Percentiles rank a stretch among this genome's conserved stretches.
These are phyloP conservation scores for Polydrusus cervinus DNA, from an alignment of 2,888 invertebrate genomes.

Conservation along the genomic window DNA sequence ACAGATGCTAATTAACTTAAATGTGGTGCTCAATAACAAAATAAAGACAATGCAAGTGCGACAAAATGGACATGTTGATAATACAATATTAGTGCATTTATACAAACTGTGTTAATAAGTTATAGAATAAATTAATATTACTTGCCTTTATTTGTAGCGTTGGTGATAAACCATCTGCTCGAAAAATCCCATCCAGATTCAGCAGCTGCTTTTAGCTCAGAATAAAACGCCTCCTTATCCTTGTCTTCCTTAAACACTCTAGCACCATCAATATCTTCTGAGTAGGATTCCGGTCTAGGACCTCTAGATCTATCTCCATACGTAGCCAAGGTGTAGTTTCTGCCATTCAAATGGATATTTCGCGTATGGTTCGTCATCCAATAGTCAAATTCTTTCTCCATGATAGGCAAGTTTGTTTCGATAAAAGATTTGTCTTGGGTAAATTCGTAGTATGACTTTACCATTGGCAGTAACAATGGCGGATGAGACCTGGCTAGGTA, in stretches of 20 bases:
- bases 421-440: slow-evolving; percentile 82
- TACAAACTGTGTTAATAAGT: no score
- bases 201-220: slow-evolving; percentile 91
- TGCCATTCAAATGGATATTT: slow-evolving; percentile 77
- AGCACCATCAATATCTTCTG: slow-evolving; percentile 80
- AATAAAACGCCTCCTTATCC: slow-evolving; percentile 81
- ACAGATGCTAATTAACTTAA: no score
- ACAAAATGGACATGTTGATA: no score
- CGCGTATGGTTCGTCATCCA: slow-evolving; percentile 86
- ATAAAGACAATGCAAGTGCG: no score
- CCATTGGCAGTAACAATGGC: slow-evolving; percentile 87
- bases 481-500: slow-evolving; percentile 89
- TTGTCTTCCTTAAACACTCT: slow-evolving; percentile 73
- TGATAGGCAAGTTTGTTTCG: slow-evolving; percentile 75
- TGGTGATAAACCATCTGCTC: slow-evolving; percentile 88
- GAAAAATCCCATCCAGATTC: slow-evolving; percentile 99
- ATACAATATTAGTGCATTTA: no score
- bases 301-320: slow-evolving; percentile 85
- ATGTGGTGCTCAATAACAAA: no score
- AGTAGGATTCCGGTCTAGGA: slow-evolving; percentile 94
- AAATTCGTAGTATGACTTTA: slow-evolving; percentile 83
- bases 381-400: slow-evolving; percentile 87
- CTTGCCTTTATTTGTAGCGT: slow-evolving; percentile 80
- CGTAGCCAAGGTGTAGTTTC: slow-evolving; percentile 78
- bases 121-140: slow-evolving; percentile 11